A percentile compares a stretch with the other conserved stretches of the same genome.
phyloP scores from a whole-genome alignment of 2,888 invertebrate species.

The Dyspetes luteomarginatus region DNA sequence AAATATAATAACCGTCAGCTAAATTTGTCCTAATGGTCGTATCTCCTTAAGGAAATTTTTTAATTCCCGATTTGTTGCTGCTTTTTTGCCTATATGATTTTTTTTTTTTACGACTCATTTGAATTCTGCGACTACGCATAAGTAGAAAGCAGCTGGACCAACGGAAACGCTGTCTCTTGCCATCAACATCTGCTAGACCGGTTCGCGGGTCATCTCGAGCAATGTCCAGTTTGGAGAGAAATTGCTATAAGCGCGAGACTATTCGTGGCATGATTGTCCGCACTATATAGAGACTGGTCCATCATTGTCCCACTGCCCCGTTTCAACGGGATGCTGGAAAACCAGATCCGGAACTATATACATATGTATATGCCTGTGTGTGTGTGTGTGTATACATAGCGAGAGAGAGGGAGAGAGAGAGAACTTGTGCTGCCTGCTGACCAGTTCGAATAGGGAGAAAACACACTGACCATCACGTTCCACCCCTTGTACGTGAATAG shows the following conservation, averaged over 20 bases:
- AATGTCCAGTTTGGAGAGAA: slow-evolving; percentile 76
- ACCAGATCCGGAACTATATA: slow-evolving; percentile 42
- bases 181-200: slow-evolving; percentile 81
- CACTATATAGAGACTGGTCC: slow-evolving; percentile 75
- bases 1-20: too few relatives aligned
- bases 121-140: not conserved
- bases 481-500: slow-evolving; percentile 66
- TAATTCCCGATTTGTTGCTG: not conserved
- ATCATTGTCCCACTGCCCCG: slow-evolving; percentile 73
- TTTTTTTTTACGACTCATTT: slow-evolving; percentile 5
- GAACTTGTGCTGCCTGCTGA: slow-evolving; percentile 64
- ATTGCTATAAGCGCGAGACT: slow-evolving; percentile 62
- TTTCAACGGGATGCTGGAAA: slow-evolving; percentile 79
- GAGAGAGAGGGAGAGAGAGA: slow-evolving; percentile 27
- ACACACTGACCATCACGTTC: slow-evolving; percentile 55
- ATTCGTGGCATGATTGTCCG: slow-evolving; percentile 71
- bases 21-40: too few relatives aligned
- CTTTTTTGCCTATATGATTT: too few relatives aligned
- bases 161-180: slow-evolving; percentile 63
- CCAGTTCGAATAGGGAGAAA: slow-evolving; percentile 76
- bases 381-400: too few relatives aligned
- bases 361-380: not conserved
- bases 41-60: not conserved
- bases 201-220: slow-evolving; percentile 80
- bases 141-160: slow-evolving; percentile 78